Evolutionary conservation across 2,888 invertebrate genomes (phyloP), one percentile per base, ranked within the genome.

Genomic region (Aromia moschata): DNA sequence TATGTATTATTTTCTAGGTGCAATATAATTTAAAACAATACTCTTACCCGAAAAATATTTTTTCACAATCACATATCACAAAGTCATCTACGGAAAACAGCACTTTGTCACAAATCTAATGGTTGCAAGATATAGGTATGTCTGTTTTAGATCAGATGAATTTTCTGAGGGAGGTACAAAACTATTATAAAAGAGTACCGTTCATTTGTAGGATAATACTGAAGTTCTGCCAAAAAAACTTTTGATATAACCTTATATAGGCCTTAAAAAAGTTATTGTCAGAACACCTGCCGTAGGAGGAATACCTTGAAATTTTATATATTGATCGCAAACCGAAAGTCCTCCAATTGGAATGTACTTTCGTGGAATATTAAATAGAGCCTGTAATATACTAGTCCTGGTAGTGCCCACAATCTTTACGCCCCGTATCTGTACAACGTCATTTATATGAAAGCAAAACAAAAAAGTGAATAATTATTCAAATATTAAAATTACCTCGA

Each of bases 301-400:
- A 49, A 49, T 49, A 49, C 49, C 37, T 49, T 49, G 49, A 49
- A 37, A 38, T 49, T 49, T 49, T 49, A 49, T 49, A 37, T 49
- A 49, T 49, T 38, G 49, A 49, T 49, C 38, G 49, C 37, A 2
- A 15, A 38, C 25, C 38, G 17, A 33, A 49, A 38, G 37, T 30
- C 20, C 37, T 47, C 20, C n/a, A 14, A 30, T 33, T 17, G 18
- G 46, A 18, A 9, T 25, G 44, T 45, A 30, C 30, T 45, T 25
- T 31, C 11, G 16, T 16, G 11, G 16, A 12, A 47, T 37, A 47
- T 7, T 46, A 46, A 43, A 20, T 11, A 43, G 25, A 7, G 17
- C 5, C 17, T 36, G 17, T 4, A 17, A 46, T 1, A 17, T 7
- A 10, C 1, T 4, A 14, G 12, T 25, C 25, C 30, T 30, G 30